Conservation (phyloP, 2,113 vertebrate genomes). For the Vombatus ursinus region DNA sequence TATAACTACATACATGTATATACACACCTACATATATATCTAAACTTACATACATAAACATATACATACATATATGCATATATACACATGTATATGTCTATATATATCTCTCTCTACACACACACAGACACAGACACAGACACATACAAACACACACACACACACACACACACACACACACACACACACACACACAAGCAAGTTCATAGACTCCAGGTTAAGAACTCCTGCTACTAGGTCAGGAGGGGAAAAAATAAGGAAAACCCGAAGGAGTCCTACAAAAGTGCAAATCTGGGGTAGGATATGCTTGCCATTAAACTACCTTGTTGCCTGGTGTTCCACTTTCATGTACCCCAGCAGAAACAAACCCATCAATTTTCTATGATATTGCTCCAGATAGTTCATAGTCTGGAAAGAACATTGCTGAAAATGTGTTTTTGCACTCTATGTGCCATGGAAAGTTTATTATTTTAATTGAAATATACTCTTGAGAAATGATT, state of each 20-base stretch:
- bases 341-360: not conserved
- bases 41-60: not conserved
- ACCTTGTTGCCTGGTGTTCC: not conserved
- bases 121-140: too few species aligned
- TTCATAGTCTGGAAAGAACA: conserved; percentile 33
- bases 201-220: not conserved
- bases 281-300: not conserved
- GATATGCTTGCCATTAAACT: not conserved
- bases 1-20: too few species aligned
- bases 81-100: too few species aligned
- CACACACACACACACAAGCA: not conserved
- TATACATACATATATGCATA: not conserved
- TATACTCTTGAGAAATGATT: conserved; percentile 81
- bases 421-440: conserved; percentile 32
- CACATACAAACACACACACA: too few species aligned
- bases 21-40: too few species aligned
- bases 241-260: not conserved
- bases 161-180: not conserved
- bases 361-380: conserved; percentile 1
- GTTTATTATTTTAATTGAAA: conserved; percentile 70
- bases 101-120: too few species aligned
- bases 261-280: not conserved
- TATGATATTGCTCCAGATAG: conserved; percentile 39
- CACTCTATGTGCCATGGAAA: conserved; percentile 28
- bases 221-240: not conserved